Evolutionary conservation across 2,113 vertebrate genomes (phyloP).

Genomic region (Sinocyclocheilus anophthalmus): DNA sequence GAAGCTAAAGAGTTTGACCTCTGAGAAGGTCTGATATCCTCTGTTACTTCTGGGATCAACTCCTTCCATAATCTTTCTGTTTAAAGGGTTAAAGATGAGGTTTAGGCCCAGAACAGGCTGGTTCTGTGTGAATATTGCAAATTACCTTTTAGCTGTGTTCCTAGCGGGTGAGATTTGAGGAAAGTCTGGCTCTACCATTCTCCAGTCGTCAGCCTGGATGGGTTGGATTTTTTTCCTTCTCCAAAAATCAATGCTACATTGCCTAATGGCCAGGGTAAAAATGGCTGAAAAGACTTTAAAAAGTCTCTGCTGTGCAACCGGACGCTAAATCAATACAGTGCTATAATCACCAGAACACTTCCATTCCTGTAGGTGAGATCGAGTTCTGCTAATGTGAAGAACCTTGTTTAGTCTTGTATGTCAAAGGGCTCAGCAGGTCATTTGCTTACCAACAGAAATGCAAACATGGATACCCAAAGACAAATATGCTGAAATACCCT

Average conservation of each 20-base stretch:
- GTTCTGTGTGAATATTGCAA: slow-evolving; percentile 1
- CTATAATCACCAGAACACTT: slow-evolving; percentile 43
- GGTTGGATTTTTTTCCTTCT: slow-evolving; percentile 22
- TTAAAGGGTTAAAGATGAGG: neutral
- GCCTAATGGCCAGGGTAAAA: slow-evolving; percentile 36
- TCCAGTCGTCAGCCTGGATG: neutral
- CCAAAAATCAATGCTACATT: slow-evolving; percentile 42
- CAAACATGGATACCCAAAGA: neutral
- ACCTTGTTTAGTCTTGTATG: slow-evolving; percentile 7
- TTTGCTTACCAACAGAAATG: slow-evolving; percentile 24
- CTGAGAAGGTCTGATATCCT: neutral
- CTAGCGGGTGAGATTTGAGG: neutral
- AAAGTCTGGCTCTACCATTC: neutral
- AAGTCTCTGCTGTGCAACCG: slow-evolving; percentile 21
- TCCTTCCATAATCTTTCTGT: slow-evolving; percentile 3
- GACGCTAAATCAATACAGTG: slow-evolving; percentile 25
- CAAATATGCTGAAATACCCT: slow-evolving; percentile 8
- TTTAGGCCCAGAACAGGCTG: neutral
- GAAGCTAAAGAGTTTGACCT: slow-evolving; percentile 22
- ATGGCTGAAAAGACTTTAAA: slow-evolving; percentile 42
- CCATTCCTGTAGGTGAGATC: slow-evolving; percentile 20
- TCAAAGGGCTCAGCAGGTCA: neutral
- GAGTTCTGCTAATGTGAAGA: slow-evolving; percentile 40
- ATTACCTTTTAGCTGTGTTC: slow-evolving; percentile 1
- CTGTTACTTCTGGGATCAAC: slow-evolving; percentile 22